Evolutionary conservation across 2,888 invertebrate genomes (phyloP).

Genomic region (Euclidia mi): DNA sequence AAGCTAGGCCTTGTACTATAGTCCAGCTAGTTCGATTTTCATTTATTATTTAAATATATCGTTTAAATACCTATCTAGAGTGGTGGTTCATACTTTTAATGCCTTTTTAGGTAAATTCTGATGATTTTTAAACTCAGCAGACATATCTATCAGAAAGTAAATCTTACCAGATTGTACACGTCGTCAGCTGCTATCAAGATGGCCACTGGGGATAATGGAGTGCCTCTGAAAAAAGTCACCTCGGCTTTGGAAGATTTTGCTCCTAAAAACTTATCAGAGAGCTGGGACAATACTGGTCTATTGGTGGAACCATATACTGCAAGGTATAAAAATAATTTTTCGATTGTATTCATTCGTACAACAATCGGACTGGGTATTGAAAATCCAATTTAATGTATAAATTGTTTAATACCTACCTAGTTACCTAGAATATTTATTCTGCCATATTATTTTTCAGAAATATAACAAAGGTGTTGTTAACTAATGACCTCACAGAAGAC

Average conservation of each 20-base stretch:
- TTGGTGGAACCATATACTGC: conserved; percentile 94
- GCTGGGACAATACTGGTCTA: conserved; percentile 99
- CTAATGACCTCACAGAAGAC: conserved; percentile 97
- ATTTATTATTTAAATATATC: too few relatives aligned
- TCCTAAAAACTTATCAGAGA: conserved; percentile 92
- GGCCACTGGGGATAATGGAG: conserved; percentile 78
- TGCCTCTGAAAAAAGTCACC: conserved; percentile 87
- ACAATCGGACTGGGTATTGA: too few relatives aligned
- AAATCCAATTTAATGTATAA: too few relatives aligned
- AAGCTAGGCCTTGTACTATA: too few relatives aligned
- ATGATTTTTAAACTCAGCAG: conserved; percentile 77
- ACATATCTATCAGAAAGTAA: conserved; percentile 55
- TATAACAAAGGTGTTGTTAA: conserved; percentile 93
- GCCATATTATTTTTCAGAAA: conserved; percentile 70
- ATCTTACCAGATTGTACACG: conserved; percentile 59
- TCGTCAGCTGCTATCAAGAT: conserved; percentile 62
- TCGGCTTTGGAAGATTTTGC: conserved; percentile 92
- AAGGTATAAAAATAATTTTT: conserved; percentile 67
- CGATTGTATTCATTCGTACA: neutral
- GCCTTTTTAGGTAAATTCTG: conserved; percentile 65
- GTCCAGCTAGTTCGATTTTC: too few relatives aligned
- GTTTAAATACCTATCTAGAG: too few relatives aligned
- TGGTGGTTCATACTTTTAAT: neutral
- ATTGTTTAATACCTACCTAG: too few relatives aligned
- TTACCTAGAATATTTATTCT: conserved; percentile 8